Evolutionary conservation across 2,888 invertebrate species (phyloP), one percentile per base, ranked within the genome.

Genomic region (Sarcophaga rosellei): DNA sequence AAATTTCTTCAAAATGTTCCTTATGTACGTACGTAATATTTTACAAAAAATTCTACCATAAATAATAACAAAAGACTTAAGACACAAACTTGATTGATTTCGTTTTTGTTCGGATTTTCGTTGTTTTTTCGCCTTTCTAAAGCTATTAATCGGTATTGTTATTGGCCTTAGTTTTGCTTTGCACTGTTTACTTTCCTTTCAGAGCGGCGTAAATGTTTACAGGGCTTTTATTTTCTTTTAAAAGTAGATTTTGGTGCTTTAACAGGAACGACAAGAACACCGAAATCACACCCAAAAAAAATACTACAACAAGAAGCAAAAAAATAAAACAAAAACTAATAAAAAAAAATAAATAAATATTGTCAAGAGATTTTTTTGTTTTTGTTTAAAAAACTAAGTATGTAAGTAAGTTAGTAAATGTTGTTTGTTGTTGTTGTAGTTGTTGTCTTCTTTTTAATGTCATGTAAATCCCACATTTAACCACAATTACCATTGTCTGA

Each of bases 391-490:
- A 63, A 53, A 53, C 17, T 70, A 72, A 73, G 77, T 53, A 72
- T 70, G 44, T 45, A 63, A 73, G 66, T 59, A 76, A 69, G 70
- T 63, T 59, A 35, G 65, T 74, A 70, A 65, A 73, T 75, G 70
- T 81, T 75, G 73, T 63, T 72, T 59, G 45, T 74, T 62, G 53
- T 65, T 47, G 74, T 63, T 63, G 66, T 63, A 8, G 35, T 57
- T 59, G 65, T 63, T 17, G 45, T 45, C 15, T 80, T 75, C 81
- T 75, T 70, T 87, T 70, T 85, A 83, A 85, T 86, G 83, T 83
- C 87, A 85, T 87, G 81, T 86, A 86, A 81, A 86, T 86, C 84
- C 86, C 87, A 84, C 87, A 81, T 86, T 86, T 81, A 87, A 84
- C 79, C 87, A 81, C 86, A 86, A 84, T 86, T 86, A 76, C 86